These are phyloP conservation scores for Nasonia vitripennis DNA, from an alignment of 1,140 invertebrate genomes.

Conservation along the genomic window DNA sequence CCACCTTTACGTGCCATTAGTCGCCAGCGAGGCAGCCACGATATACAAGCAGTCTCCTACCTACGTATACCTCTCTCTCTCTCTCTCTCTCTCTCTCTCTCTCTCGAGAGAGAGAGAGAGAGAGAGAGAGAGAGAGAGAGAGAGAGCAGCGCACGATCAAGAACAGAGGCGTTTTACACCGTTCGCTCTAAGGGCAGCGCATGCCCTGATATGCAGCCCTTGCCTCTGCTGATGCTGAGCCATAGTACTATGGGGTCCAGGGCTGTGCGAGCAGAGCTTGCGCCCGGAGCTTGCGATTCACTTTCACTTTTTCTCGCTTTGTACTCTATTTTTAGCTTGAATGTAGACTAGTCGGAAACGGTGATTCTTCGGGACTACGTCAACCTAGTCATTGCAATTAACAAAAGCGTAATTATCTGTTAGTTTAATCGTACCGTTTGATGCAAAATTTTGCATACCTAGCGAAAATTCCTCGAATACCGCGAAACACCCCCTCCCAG, in stretches of 20 bases:
- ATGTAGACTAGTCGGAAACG: too few relatives aligned
- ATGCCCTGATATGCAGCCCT: neutral
- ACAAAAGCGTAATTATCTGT: too few relatives aligned
- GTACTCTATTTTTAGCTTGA: too few relatives aligned
- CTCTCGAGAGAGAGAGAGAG: too few relatives aligned
- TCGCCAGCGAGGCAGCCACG: neutral
- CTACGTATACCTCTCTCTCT: too few relatives aligned
- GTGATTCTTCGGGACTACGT: too few relatives aligned
- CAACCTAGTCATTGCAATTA: too few relatives aligned
- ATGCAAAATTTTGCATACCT: too few relatives aligned
- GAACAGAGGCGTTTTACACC: neutral
- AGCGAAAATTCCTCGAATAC: too few relatives aligned
- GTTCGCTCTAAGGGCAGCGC: neutral
- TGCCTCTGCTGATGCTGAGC: neutral
- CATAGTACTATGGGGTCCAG: neutral
- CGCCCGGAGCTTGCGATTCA: neutral
- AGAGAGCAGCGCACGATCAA: neutral
- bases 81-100: too few relatives aligned
- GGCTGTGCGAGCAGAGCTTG: neutral
- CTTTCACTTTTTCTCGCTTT: neutral
- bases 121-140: too few relatives aligned
- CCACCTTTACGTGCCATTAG: constrained; percentile 53
- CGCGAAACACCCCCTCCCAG: neutral
- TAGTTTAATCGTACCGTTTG: too few relatives aligned
- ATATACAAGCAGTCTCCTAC: neutral